Evolutionary conservation across 2,113 vertebrate species (phyloP).

Genomic region (Okapia johnstoni): DNA sequence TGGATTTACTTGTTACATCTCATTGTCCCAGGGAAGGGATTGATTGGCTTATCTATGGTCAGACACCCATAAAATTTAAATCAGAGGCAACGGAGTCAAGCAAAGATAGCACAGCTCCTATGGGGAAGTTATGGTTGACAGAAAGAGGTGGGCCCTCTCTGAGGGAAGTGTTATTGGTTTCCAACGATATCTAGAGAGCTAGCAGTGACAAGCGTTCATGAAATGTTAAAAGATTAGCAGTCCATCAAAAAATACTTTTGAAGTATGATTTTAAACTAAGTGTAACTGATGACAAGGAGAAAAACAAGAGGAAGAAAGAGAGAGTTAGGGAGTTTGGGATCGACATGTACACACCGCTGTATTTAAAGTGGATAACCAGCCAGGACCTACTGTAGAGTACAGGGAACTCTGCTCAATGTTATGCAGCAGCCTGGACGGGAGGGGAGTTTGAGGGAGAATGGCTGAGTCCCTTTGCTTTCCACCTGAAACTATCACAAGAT

Average conservation of each 20-base stretch:
- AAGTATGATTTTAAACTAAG: background rate
- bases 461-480: background rate
- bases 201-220: background rate
- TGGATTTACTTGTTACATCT: background rate
- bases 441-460: background rate
- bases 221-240: background rate
- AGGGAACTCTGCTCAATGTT: background rate
- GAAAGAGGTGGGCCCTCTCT: background rate
- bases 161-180: background rate
- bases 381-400: background rate
- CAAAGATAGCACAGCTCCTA: background rate
- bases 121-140: background rate
- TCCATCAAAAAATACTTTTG: background rate
- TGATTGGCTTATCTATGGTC: background rate
- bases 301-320: background rate
- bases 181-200: background rate
- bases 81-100: background rate
- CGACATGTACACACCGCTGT: background rate
- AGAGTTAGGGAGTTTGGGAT: background rate
- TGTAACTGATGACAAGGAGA: background rate
- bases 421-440: accelerated
- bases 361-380: background rate
- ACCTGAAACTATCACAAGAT: background rate
- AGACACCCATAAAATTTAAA: background rate
- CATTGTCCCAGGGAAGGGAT: background rate